Percentiles rank a stretch among this genome's conserved stretches.
Conservation (phyloP, 2,113 vertebrate genomes). For the Malurus cyaneus region DNA sequence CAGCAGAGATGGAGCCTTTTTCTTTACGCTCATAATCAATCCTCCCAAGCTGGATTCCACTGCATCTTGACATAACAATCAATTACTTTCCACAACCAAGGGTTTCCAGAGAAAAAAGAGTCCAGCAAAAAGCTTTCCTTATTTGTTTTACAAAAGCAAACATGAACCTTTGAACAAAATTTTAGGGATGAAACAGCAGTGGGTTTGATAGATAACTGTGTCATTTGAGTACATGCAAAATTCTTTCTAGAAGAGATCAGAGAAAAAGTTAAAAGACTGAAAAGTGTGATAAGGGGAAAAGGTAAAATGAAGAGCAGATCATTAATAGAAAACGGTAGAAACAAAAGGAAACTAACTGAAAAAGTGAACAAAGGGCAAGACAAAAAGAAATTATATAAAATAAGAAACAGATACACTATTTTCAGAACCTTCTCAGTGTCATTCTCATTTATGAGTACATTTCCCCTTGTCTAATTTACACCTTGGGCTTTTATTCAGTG, state of each 20-base stretch:
- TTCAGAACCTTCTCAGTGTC: not conserved
- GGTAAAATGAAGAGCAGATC: not conserved
- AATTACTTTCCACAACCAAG: slow-evolving; percentile 45
- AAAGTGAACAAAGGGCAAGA: not conserved
- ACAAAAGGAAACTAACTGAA: not conserved
- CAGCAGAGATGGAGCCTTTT: slow-evolving; percentile 16
- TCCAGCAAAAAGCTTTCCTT: slow-evolving; percentile 4
- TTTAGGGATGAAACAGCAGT: not conserved
- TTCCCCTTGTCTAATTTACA: not conserved
- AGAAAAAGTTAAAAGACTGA: not conserved
- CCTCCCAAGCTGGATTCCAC: slow-evolving; percentile 40
- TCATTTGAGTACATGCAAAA: not conserved
- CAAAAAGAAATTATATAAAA: not conserved
- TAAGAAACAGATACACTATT: not conserved
- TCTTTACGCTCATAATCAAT: slow-evolving; percentile 59
- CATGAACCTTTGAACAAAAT: slow-evolving; percentile 31
- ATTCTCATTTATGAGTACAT: not conserved
- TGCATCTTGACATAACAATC: slow-evolving; percentile 60
- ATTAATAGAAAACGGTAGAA: not conserved
- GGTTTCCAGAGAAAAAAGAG: slow-evolving; percentile 13
- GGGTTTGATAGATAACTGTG: not conserved
- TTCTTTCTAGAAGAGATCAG: slow-evolving; percentile 15
- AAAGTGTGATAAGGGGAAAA: not conserved
- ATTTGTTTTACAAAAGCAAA: slow-evolving; percentile 54
- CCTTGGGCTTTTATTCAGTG: not conserved